phyloP scores from a whole-genome alignment of 1,140 invertebrate species.

The Drosophila santomea region DNA sequence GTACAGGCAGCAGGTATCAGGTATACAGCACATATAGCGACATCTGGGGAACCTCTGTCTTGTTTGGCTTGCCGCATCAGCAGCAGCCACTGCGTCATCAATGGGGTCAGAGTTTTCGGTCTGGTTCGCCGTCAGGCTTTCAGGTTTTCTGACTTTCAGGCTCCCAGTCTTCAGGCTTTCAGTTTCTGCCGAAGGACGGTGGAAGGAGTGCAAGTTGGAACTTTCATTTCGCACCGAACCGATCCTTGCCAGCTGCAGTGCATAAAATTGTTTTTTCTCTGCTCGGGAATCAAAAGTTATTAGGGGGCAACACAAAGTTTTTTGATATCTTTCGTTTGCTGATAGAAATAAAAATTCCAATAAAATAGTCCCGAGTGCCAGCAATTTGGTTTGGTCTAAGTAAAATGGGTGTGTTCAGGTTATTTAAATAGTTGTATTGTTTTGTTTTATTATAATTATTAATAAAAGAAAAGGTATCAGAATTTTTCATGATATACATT shows the following conservation, averaged over 20 bases:
- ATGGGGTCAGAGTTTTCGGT: constrained; percentile 31
- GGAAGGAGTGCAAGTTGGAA: constrained; percentile 5
- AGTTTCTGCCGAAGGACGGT: background rate
- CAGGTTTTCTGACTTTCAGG: constrained; percentile 16
- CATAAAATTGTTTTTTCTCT: constrained; percentile 8
- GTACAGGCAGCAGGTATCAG: background rate
- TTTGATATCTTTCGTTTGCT: constrained; percentile 2
- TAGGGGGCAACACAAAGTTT: constrained; percentile 3
- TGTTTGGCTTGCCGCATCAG: constrained; percentile 30
- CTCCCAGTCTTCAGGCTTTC: constrained; percentile 12
- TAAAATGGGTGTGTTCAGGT: no score
- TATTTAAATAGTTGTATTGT: no score
- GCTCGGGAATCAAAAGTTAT: constrained; percentile 2
- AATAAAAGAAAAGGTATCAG: no score
- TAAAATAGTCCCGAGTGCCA: background rate
- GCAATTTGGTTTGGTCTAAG: background rate
- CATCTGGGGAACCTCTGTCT: constrained; percentile 19
- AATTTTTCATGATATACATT: no score
- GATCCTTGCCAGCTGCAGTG: constrained; percentile 10
- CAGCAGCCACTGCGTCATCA: constrained; percentile 20
- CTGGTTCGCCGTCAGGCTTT: constrained; percentile 14
- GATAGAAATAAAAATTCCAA: constrained; percentile 13
- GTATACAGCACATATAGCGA: background rate
- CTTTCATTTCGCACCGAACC: background rate
- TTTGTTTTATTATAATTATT: no score